Evolutionary conservation across 2,797 vertebrate genomes (phyloP).

Genomic region (Momotus momota): DNA sequence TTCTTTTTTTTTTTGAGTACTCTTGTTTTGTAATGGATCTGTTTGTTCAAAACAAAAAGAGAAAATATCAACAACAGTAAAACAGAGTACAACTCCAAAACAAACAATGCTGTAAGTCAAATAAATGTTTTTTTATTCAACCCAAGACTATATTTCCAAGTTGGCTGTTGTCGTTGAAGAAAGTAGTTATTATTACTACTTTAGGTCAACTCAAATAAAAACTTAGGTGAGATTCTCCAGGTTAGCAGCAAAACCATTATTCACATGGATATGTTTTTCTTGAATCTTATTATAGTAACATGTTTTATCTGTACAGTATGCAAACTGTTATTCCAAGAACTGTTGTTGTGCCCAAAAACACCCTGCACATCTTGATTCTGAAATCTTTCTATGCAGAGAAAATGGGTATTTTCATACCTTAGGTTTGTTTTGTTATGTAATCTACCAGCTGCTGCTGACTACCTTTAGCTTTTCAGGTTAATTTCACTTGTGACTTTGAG

Average conservation of each 20-base stretch:
- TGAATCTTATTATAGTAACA: conserved; percentile 12
- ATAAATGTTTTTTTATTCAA: neutral
- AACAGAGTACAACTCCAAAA: neutral
- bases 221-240: conserved; percentile 11
- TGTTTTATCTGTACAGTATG: conserved; percentile 7
- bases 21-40: neutral
- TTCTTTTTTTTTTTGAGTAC: neutral
- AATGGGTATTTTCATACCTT: neutral
- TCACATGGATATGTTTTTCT: neutral
- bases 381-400: neutral
- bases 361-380: neutral
- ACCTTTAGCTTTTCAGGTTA: neutral
- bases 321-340: conserved; percentile 34
- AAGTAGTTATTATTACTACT: conserved; percentile 11
- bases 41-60: neutral
- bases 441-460: neutral
- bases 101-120: neutral
- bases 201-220: conserved; percentile 26
- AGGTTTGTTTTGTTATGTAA: neutral
- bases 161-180: neutral
- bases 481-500: neutral
- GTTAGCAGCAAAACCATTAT: conserved; percentile 21
- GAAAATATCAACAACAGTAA: neutral
- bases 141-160: neutral
- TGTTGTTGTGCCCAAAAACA: conserved; percentile 21